These are phyloP conservation scores for Drosophila trapezifrons DNA, from an alignment of 1,140 invertebrate genomes.

Conservation along the genomic window DNA sequence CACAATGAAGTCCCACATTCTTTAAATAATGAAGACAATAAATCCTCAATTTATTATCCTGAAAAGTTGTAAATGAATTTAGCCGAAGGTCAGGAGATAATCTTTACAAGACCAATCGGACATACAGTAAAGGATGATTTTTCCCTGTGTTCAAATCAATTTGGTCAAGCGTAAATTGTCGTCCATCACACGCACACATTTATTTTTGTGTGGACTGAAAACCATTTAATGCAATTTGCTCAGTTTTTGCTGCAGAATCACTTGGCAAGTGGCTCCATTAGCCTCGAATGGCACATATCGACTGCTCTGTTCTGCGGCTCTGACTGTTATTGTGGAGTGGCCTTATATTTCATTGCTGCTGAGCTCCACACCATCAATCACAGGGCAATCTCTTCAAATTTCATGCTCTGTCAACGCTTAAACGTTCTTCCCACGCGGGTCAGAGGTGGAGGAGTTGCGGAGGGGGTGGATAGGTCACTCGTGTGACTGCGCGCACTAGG, in stretches of 20 bases:
- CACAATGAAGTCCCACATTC: no score
- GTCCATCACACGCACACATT: background rate
- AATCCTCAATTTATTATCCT: no score
- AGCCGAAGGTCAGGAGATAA: background rate
- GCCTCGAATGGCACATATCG: constrained; percentile 4
- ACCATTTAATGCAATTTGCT: constrained; percentile 27
- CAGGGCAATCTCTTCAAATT: constrained; percentile 46
- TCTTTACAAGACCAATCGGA: background rate
- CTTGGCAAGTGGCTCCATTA: constrained; percentile 31
- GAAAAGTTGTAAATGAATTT: no score
- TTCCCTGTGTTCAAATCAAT: constrained; percentile 8
- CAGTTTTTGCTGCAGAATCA: constrained; percentile 10
- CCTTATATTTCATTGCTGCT: constrained; percentile 43
- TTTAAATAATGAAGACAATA: no score
- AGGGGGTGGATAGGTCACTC: constrained; percentile 14
- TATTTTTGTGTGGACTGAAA: background rate
- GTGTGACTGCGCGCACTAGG: constrained; percentile 19
- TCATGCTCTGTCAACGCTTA: constrained; percentile 48
- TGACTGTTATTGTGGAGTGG: constrained; percentile 38
- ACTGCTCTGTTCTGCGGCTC: constrained; percentile 19
- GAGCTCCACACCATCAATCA: constrained; percentile 39
- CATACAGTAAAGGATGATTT: background rate
- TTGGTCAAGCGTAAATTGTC: constrained; percentile 26
- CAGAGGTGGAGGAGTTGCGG: constrained; percentile 4
- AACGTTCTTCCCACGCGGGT: constrained; percentile 14